These are phyloP conservation scores for Autographa pulchrina DNA, from an alignment of 2,888 invertebrate genomes.

Conservation along the genomic window DNA sequence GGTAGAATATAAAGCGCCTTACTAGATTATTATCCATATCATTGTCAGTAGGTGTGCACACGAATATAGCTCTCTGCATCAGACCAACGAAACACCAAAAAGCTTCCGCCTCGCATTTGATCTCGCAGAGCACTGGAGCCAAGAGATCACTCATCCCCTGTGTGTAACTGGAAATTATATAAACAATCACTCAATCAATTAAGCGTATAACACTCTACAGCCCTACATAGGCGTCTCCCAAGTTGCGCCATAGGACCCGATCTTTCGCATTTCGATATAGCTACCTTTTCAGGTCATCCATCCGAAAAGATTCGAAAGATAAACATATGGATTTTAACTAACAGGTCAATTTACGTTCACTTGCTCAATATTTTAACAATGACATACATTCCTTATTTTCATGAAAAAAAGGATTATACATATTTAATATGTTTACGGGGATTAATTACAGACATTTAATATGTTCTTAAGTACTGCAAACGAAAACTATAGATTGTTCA, in stretches of 20 bases:
- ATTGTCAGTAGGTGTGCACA: conserved; percentile 97
- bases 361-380: no score
- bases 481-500: neutral
- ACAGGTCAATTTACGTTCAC: no score
- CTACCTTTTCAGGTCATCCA: no score
- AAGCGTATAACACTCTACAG: neutral
- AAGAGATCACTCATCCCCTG: conserved; percentile 99
- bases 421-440: no score
- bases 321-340: no score
- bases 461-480: neutral
- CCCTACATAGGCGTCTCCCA: neutral
- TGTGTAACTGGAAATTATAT: conserved; percentile 89
- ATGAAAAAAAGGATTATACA: no score
- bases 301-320: no score
- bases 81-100: conserved; percentile 99
- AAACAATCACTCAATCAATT: conserved; percentile 39
- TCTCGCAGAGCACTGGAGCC: conserved; percentile 97
- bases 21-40: conserved; percentile 98
- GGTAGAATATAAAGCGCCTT: conserved; percentile 61
- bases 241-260: neutral
- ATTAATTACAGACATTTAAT: no score
- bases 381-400: no score
- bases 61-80: conserved; percentile 98
- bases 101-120: conserved; percentile 98
- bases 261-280: no score